These are phyloP conservation scores for Spodoptera exigua DNA, from an alignment of 2,888 invertebrate species.

Conservation along the genomic window DNA sequence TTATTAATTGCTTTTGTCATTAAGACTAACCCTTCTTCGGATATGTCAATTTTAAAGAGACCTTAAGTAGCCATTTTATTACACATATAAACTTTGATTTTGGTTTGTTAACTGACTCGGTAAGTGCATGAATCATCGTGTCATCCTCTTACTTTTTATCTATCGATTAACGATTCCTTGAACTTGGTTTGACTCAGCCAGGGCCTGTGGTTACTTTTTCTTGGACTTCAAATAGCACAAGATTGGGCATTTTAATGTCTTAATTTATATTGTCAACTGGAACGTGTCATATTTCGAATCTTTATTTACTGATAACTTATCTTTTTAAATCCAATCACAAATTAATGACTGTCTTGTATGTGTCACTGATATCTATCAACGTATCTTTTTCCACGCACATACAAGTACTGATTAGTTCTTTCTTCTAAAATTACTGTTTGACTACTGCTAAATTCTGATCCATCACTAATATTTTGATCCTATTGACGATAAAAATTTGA, in stretches of 20 bases:
- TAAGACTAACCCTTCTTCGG: neutral
- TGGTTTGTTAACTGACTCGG: constrained; percentile 37
- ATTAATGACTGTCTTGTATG: too few species aligned
- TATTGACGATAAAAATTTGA: too few species aligned
- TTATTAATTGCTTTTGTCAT: too few species aligned
- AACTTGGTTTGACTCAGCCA: constrained; percentile 38
- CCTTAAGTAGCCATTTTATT: constrained; percentile 27
- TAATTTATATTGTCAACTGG: neutral
- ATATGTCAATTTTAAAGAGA: constrained; percentile 26
- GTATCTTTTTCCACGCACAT: too few species aligned
- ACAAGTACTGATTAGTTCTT: too few species aligned
- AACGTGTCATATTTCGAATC: too few species aligned
- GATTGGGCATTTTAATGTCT: neutral
- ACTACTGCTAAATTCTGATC: too few species aligned
- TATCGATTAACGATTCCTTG: constrained; percentile 32
- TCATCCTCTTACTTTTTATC: constrained; percentile 21
- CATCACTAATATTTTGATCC: too few species aligned
- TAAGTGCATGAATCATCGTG: constrained; percentile 34
- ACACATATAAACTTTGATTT: constrained; percentile 28
- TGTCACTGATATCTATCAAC: too few species aligned
- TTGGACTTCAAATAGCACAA: constrained; percentile 1
- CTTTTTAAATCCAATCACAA: too few species aligned
- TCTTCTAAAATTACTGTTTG: too few species aligned
- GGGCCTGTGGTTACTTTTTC: constrained; percentile 4
- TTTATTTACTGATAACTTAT: too few species aligned